These are phyloP conservation scores for Onychomys arenicola DNA, from an alignment of 2,797 vertebrate species.

Conservation along the genomic window DNA sequence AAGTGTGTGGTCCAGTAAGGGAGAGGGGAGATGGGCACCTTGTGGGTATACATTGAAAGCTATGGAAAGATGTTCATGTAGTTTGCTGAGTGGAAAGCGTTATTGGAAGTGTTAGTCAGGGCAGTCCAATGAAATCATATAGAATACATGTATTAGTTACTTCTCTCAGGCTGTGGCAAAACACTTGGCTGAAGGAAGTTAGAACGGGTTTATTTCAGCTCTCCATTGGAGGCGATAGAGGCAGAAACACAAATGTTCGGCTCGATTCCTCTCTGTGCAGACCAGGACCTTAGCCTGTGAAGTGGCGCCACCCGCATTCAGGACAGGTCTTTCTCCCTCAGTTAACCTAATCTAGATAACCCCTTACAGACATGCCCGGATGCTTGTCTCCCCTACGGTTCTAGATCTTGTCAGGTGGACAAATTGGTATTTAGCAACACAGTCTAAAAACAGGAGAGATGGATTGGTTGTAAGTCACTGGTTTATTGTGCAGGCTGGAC, in stretches of 20 bases:
- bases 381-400: neutral
- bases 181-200: neutral
- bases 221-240: neutral
- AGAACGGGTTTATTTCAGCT: neutral
- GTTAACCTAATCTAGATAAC: neutral
- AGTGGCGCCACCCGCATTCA: neutral
- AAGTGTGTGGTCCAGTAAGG: neutral
- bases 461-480: neutral
- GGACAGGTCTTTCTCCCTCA: neutral
- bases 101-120: neutral
- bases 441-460: neutral
- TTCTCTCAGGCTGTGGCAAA: neutral
- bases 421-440: neutral
- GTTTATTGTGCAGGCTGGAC: neutral
- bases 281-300: neutral
- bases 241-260: neutral
- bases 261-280: neutral
- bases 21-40: neutral
- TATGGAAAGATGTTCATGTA: neutral
- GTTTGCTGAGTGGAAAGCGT: neutral
- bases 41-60: neutral
- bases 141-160: neutral
- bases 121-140: constrained; percentile 10
- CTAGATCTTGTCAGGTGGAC: neutral
- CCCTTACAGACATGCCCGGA: neutral